phyloP scores from a whole-genome alignment of 2,113 vertebrate genomes.

The Amblyornis subalaris region DNA sequence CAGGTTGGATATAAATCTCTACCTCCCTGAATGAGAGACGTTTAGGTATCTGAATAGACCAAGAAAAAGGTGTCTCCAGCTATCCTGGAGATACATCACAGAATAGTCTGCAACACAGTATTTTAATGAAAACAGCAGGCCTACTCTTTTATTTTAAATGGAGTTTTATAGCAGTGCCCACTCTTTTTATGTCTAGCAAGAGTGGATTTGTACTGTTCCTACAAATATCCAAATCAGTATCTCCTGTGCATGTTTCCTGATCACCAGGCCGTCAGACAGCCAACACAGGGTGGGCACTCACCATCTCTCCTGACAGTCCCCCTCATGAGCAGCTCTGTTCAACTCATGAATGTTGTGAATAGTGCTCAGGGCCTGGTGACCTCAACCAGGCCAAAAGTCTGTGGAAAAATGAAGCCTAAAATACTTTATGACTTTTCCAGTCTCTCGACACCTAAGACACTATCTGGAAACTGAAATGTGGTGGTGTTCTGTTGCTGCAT shows the following conservation, averaged over 20 bases:
- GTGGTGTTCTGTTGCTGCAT: neutral
- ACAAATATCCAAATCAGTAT: neutral
- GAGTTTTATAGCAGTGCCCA: neutral
- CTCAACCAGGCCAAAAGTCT: neutral
- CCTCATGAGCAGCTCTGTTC: neutral
- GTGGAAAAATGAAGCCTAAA: neutral
- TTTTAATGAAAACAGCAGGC: neutral
- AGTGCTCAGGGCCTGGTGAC: neutral
- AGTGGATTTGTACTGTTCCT: neutral
- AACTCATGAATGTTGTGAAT: fast-evolving
- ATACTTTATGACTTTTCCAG: neutral
- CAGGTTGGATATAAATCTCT: neutral
- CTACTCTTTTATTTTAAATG: neutral
- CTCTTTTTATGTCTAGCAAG: neutral
- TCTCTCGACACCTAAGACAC: neutral
- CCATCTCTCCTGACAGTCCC: neutral
- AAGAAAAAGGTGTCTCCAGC: neutral
- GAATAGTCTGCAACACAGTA: neutral
- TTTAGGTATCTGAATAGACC: neutral
- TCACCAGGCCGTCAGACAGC: neutral
- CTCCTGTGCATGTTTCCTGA: neutral
- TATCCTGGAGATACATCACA: neutral
- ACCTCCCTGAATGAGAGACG: neutral
- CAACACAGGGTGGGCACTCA: fast-evolving
- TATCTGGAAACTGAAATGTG: neutral